Base-by-base conservation (phyloP, 2,888 invertebrate species). In the Diadegma fenestrale region DNA sequence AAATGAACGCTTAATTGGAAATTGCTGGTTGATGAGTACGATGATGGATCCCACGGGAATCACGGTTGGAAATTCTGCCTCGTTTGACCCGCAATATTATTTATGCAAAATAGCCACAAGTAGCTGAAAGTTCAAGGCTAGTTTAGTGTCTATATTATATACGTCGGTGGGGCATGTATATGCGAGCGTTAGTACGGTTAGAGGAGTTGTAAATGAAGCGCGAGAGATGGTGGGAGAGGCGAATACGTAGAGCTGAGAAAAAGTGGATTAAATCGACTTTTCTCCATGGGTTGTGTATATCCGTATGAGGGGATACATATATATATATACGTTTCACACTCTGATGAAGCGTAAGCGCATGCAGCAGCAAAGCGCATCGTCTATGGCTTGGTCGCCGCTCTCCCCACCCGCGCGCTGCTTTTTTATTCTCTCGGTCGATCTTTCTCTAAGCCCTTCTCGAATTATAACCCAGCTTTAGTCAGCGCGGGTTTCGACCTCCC, bases 381-480 rank as follows among this genome's bases (percentile, higher is more conserved):
- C 77, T 75, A 68, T 83, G 75, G 63, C 80, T 77, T 76, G 12
- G 43, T 75, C 66, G 19, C 33, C 41, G 10, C 48, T 45, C 51
- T 43, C 22, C 54, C 71, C 63, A 69, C 51, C 80, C 76, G n/a
- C n/a, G n/a, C n/a, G 48, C 80, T 76, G 68, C 81, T 68, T 71
- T n/a, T 37, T 58, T 54, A 37, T 41, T 72, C 48, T 75, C 48
- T 45, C 43, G 80, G 66, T 77, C 76, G 75, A 71, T 80, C 72
- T 82, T 79, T 63, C 79, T 81, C 80, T 82, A 81, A 85, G 87
- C 83, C 80, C 84, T 87, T 86, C 37, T 37, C 86, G 86, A 88
- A 88, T 88, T 86, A 87, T 87, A 88, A 88, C 87, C 84, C 85
- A 64, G 84, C 86, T 87, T 87, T 87, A 80, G 84, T 84, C 80